phyloP scores from a whole-genome alignment of 2,113 vertebrate genomes.

The Eulacestoma nigropectus region DNA sequence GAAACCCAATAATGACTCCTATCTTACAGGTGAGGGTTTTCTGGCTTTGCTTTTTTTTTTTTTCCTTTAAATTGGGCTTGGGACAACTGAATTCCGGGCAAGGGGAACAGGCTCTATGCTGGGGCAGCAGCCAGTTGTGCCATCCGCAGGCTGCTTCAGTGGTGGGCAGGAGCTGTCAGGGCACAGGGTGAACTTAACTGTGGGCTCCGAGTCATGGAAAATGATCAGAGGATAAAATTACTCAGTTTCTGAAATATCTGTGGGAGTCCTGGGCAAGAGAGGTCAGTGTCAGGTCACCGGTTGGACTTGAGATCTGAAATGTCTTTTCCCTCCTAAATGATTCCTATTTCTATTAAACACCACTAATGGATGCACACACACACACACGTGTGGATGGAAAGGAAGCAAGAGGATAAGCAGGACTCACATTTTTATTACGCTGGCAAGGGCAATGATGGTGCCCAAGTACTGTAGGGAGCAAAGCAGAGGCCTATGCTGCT shows the following conservation, averaged over 20 bases:
- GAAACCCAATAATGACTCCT: not conserved
- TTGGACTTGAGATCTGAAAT: not conserved
- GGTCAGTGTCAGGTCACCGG: not conserved
- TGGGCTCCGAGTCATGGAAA: not conserved
- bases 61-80: not conserved
- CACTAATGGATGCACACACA: not conserved
- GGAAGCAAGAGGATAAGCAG: not conserved
- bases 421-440: not conserved
- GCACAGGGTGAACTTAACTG: not conserved
- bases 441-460: not conserved
- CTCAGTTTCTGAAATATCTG: not conserved
- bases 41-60: not conserved
- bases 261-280: not conserved
- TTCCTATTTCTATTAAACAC: not conserved
- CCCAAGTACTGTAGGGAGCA: not conserved
- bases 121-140: not conserved
- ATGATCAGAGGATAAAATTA: not conserved
- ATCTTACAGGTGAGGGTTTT: not conserved
- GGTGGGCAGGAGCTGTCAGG: not conserved
- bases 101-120: not conserved
- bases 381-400: not conserved
- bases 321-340: not conserved
- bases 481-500: not conserved
- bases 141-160: rapidly evolving
- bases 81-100: not conserved